A percentile compares a stretch with the other conserved stretches of the same genome.
Evolutionary conservation across 2,888 invertebrate genomes (phyloP).

Genomic region (Trachelus stipa): DNA sequence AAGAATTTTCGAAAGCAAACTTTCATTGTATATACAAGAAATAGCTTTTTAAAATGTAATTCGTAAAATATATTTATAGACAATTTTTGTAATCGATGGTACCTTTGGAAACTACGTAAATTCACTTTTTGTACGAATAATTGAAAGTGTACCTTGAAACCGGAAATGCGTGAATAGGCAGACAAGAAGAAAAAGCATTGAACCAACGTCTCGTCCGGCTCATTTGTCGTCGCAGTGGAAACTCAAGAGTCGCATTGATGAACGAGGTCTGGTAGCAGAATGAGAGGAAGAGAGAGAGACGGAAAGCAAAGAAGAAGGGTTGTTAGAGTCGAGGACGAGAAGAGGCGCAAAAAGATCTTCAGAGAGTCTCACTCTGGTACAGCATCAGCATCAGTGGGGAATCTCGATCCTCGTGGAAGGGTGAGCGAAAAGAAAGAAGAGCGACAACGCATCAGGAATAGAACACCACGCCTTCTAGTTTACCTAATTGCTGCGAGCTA

Average conservation of each 20-base stretch:
- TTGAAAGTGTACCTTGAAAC: not conserved
- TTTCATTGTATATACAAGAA: not conserved
- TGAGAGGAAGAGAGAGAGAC: conserved; percentile 16
- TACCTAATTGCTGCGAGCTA: conserved; percentile 62
- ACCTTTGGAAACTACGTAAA: not conserved
- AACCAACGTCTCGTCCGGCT: not conserved
- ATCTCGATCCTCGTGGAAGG: conserved; percentile 3
- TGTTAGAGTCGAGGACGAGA: conserved; percentile 30
- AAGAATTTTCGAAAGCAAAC: not conserved
- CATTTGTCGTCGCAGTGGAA: conserved; percentile 3
- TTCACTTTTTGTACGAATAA: not conserved
- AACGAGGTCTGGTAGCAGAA: conserved; percentile 1
- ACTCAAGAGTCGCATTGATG: conserved; percentile 2
- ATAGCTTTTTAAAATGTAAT: not conserved
- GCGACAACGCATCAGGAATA: conserved; percentile 53
- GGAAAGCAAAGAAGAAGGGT: conserved; percentile 24
- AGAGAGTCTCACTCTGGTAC: not conserved
- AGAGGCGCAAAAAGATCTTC: conserved; percentile 27
- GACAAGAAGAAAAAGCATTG: not conserved
- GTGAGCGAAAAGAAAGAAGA: conserved; percentile 19
- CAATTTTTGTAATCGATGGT: not conserved
- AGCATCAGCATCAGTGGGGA: not conserved
- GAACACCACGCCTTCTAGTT: conserved; percentile 63
- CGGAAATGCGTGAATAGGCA: not conserved
- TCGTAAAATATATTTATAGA: not conserved